phyloP scores from a whole-genome alignment of 2,888 invertebrate genomes.

The Lithophane semibrunnea region DNA sequence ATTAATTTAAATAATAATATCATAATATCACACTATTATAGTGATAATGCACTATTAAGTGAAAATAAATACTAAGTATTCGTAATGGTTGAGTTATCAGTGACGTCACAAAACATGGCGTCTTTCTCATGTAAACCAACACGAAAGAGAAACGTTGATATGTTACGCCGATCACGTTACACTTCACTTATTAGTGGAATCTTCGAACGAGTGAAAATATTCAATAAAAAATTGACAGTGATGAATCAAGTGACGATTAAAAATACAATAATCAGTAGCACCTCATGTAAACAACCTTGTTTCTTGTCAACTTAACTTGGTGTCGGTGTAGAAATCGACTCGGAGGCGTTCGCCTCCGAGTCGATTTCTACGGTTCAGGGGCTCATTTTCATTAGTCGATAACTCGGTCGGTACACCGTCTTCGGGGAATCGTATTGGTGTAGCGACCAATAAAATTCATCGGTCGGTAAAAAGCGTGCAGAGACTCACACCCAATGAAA shows the following conservation, averaged over 20 bases:
- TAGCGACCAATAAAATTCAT: neutral
- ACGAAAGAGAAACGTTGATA: conserved; percentile 59
- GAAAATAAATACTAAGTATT: conserved; percentile 16
- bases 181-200: conserved; percentile 51
- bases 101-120: conserved; percentile 49
- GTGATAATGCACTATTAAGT: neutral
- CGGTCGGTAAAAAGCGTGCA: neutral
- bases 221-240: conserved; percentile 23
- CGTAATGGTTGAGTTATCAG: conserved; percentile 42
- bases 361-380: no score
- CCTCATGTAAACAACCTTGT: conserved; percentile 1
- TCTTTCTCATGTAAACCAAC: conserved; percentile 47
- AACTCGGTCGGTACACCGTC: neutral
- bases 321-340: neutral
- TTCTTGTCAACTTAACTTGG: neutral
- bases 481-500: neutral
- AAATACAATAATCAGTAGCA: conserved; percentile 1
- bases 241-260: conserved; percentile 16
- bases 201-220: conserved; percentile 37
- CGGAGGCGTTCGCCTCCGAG: no score
- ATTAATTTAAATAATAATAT: neutral
- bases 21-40: neutral
- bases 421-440: neutral
- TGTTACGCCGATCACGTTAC: conserved; percentile 49
- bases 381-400: neutral